These are phyloP conservation scores for Ephialtes manifestator DNA, from an alignment of 2,888 invertebrate genomes.

Conservation along the genomic window DNA sequence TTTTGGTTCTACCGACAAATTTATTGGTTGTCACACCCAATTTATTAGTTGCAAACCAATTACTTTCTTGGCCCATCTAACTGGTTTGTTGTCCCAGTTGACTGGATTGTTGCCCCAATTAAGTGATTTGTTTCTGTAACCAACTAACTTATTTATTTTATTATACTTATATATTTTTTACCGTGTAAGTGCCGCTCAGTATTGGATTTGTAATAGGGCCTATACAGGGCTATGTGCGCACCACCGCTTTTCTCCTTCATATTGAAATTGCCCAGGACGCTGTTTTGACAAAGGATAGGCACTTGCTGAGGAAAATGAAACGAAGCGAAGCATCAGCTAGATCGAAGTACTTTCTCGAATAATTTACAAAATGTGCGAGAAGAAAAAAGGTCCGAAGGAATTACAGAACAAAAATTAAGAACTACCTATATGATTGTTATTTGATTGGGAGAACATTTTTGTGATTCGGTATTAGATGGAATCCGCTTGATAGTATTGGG, in stretches of 20 bases:
- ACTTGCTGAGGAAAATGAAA: slow-evolving; percentile 32
- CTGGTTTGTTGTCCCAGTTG: no score
- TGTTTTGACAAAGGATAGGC: slow-evolving; percentile 5
- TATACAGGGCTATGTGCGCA: slow-evolving; percentile 41
- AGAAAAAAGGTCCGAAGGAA: not conserved
- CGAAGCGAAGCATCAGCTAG: slow-evolving; percentile 7
- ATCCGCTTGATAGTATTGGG: not conserved
- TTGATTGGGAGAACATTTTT: not conserved
- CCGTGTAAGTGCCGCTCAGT: slow-evolving; percentile 69
- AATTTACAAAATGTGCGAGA: not conserved
- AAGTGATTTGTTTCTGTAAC: no score
- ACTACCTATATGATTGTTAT: not conserved
- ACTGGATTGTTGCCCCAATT: no score
- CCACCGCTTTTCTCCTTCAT: slow-evolving; percentile 57
- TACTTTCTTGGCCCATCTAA: no score
- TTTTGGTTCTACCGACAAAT: no score
- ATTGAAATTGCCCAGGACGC: slow-evolving; percentile 76
- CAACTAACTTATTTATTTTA: no score
- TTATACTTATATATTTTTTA: no score
- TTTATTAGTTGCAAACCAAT: no score
- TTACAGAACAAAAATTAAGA: not conserved
- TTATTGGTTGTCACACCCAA: no score
- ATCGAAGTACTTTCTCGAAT: slow-evolving; percentile 16
- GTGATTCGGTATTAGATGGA: no score
- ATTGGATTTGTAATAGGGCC: slow-evolving; percentile 80